phyloP scores from a whole-genome alignment of 2,113 vertebrate species.

The Aspiorhynchus laticeps region DNA sequence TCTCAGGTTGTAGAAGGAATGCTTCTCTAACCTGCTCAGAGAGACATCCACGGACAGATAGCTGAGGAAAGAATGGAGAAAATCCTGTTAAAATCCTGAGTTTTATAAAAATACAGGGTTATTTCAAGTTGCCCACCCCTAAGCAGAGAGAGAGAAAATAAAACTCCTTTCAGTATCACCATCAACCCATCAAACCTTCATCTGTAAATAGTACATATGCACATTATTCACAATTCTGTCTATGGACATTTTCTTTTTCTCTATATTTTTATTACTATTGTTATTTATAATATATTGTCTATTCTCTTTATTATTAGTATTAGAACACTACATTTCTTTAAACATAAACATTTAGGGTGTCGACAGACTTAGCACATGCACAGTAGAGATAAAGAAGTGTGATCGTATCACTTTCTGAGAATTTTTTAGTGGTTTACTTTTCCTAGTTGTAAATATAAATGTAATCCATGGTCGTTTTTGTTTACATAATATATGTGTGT shows the following conservation, averaged over 20 bases:
- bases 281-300: too few relatives aligned
- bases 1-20: slow-evolving; percentile 87
- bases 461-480: neutral
- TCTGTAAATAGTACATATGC: too few relatives aligned
- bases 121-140: neutral
- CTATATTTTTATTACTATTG: too few relatives aligned
- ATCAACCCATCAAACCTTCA: too few relatives aligned
- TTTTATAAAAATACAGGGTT: slow-evolving; percentile 4
- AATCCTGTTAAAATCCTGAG: neutral
- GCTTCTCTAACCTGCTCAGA: slow-evolving; percentile 84
- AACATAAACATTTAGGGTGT: neutral
- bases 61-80: slow-evolving; percentile 71
- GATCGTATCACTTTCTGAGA: neutral
- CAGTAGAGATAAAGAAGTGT: neutral
- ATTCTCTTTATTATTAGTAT: too few relatives aligned
- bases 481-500: too few relatives aligned
- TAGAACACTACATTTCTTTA: too few relatives aligned
- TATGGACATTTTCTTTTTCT: too few relatives aligned
- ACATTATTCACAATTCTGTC: too few relatives aligned
- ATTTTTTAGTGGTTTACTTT: neutral
- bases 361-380: neutral
- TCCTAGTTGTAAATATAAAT: neutral
- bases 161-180: neutral
- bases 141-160: neutral
- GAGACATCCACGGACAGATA: slow-evolving; percentile 88